Conservation (phyloP, 2,888 invertebrate genomes). For the Leptinotarsa haldemani region DNA sequence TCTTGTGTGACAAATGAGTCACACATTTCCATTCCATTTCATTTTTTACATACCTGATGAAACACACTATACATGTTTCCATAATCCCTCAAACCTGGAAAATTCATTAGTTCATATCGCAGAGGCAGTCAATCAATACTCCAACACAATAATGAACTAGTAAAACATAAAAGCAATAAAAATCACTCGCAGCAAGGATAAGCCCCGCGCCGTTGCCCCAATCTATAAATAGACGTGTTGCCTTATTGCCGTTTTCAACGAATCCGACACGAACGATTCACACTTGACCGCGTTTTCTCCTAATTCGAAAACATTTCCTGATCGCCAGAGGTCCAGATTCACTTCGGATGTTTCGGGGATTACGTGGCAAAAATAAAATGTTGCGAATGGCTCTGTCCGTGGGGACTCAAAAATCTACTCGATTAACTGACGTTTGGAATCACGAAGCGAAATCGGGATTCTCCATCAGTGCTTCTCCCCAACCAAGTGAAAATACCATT, state of each 20-base stretch:
- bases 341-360: not conserved
- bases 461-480: not conserved
- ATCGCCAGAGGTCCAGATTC: not conserved
- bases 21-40: too few species aligned
- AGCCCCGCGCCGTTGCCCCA: not conserved
- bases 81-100: too few species aligned
- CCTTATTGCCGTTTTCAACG: conserved; percentile 3
- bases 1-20: too few species aligned
- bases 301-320: conserved; percentile 1
- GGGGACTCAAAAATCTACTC: not conserved
- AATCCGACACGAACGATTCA: not conserved
- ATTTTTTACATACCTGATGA: too few species aligned
- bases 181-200: too few species aligned
- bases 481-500: too few species aligned
- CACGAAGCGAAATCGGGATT: not conserved
- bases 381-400: not conserved
- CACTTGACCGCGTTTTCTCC: not conserved
- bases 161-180: too few species aligned
- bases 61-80: too few species aligned
- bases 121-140: too few species aligned
- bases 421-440: not conserved
- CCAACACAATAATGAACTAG: too few species aligned
- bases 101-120: too few species aligned
- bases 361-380: not conserved
- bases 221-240: conserved; percentile 9